These are phyloP conservation scores for Brachionichthys hirsutus DNA, from an alignment of 2,113 vertebrate species.

Conservation along the genomic window DNA sequence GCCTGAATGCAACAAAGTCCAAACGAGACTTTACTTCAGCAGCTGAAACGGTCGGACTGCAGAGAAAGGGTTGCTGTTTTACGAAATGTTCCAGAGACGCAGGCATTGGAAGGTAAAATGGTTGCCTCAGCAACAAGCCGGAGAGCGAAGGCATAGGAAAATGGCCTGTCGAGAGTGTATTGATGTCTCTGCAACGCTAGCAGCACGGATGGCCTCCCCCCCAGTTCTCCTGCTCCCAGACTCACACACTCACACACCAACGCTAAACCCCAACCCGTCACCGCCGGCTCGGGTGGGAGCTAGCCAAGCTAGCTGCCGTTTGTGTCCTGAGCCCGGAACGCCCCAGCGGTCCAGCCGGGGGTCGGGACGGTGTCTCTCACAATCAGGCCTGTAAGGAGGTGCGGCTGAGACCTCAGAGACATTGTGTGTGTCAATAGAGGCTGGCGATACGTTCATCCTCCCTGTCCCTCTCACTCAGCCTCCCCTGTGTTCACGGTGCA, in stretches of 20 bases:
- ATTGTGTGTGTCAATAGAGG: slow-evolving; percentile 42
- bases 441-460: slow-evolving; percentile 29
- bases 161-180: slow-evolving; percentile 78
- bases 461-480: background rate
- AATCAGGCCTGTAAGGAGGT: slow-evolving; percentile 21
- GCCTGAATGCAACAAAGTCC: too few relatives aligned
- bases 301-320: slow-evolving; percentile 69
- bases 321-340: slow-evolving; percentile 48
- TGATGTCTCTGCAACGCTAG: slow-evolving; percentile 78
- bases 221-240: slow-evolving; percentile 25
- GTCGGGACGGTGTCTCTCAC: slow-evolving; percentile 56
- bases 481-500: slow-evolving; percentile 59
- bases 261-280: slow-evolving; percentile 73
- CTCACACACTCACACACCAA: slow-evolving; percentile 52
- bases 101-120: slow-evolving; percentile 68
- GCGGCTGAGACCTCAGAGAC: slow-evolving; percentile 34
- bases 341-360: slow-evolving; percentile 52
- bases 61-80: slow-evolving; percentile 22
- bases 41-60: background rate
- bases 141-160: slow-evolving; percentile 73
- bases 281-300: slow-evolving; percentile 71
- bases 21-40: background rate
- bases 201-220: slow-evolving; percentile 54
- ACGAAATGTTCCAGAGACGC: slow-evolving; percentile 57
- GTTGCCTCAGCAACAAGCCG: slow-evolving; percentile 80